A percentile compares a stretch with the other conserved stretches of the same genome.
phyloP scores from a whole-genome alignment of 2,113 vertebrate genomes.

The Semicossyphus pulcher region DNA sequence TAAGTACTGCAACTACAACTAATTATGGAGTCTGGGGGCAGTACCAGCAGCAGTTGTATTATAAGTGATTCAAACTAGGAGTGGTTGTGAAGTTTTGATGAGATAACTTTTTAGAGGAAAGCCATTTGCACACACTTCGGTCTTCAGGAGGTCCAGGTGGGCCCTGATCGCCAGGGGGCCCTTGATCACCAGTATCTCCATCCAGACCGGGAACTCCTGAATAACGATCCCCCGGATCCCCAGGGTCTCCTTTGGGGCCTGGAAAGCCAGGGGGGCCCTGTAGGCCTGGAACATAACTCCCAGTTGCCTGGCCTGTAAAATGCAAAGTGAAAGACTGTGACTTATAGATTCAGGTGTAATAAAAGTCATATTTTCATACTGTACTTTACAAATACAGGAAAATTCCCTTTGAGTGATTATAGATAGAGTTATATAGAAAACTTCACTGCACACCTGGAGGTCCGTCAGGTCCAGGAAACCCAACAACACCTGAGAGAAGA shows the following conservation, averaged over 20 bases:
- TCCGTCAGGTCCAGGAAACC: slow-evolving; percentile 61
- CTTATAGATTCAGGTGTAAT: not conserved
- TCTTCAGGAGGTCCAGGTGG: slow-evolving; percentile 80
- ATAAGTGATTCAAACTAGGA: not conserved
- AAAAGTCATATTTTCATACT: not conserved
- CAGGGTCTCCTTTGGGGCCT: slow-evolving; percentile 88
- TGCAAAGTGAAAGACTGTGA: not conserved
- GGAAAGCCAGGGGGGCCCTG: slow-evolving; percentile 84
- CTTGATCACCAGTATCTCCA: slow-evolving; percentile 84
- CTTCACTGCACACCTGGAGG: slow-evolving; percentile 54
- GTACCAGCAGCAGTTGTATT: too few species aligned
- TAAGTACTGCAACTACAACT: not conserved
- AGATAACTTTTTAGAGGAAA: not conserved
- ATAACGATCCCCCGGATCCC: slow-evolving; percentile 84
- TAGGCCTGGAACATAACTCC: slow-evolving; percentile 64
- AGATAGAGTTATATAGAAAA: not conserved
- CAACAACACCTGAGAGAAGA: slow-evolving; percentile 51
- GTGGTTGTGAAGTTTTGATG: not conserved
- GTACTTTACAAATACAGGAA: too few species aligned
- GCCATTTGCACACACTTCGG: slow-evolving; percentile 47
- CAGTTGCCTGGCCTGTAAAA: slow-evolving; percentile 33
- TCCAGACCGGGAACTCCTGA: slow-evolving; percentile 80
- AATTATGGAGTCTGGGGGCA: too few species aligned
- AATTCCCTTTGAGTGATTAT: too few species aligned
- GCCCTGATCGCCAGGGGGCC: slow-evolving; percentile 86